Evolutionary conservation across 2,888 invertebrate species (phyloP), one percentile per base, ranked within the genome.

Genomic region (Kuschelorhynchus macadamiae): DNA sequence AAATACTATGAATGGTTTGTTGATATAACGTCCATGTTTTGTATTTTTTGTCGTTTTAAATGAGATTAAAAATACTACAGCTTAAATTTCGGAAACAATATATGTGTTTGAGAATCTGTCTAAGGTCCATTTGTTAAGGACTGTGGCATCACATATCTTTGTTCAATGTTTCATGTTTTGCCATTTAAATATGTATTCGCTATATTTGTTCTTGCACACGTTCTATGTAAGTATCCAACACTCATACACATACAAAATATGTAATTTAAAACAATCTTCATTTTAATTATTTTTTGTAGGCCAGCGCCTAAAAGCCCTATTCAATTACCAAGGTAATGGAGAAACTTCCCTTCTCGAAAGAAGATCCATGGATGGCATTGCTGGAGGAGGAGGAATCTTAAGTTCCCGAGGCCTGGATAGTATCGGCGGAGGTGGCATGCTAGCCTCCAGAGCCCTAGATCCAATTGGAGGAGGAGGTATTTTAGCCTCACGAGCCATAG

Each of bases 371-470:
- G 25, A 25, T 25, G 7, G 49, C 25, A 25, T 25, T 25, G n/a
- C n/a, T n/a, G 25, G 25, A 3, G 25, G 25, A 3, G 25, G 52
- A 5, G 52, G 17, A 12, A 32, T 33, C 12, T 32, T 30, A n/a
- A 16, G n/a, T 17, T 5, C 14, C 32, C 2, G 52, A 33, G 12
- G 14, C 16, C 30, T 52, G 9, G 52, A 52, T 33, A 12, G 11
- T 14, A 52, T 52, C 32, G 52, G 33, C 16, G 52, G 55, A 41
- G 55, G 11, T 36, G 11, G 11, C 11, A 3, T 57, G 17, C 46
- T 25, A 16, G 33, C 17, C 21, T 17, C 8, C 7, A 64, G 68
- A 55, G 32, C 21, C 8, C 1, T 64, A 16, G 64, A 69, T 12
- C 18, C 11, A 39, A 47, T 42, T 32, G 39, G 55, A 14, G 47